Percentiles rank a stretch among this genome's conserved stretches.
Evolutionary conservation across 1,140 invertebrate species (phyloP).

Genomic region (Cydia pomonella): DNA sequence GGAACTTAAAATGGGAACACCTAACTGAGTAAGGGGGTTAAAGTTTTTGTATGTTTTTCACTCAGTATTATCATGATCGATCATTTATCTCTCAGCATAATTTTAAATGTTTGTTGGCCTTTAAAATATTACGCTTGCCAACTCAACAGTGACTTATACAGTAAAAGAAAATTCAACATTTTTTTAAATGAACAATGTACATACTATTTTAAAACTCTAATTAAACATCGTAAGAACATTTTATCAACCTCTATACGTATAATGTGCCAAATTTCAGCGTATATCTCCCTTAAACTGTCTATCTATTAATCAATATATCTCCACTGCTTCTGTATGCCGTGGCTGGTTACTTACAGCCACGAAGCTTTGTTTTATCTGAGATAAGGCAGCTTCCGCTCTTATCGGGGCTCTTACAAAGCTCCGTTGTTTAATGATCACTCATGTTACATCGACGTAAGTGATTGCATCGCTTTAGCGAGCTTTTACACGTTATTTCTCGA

Average conservation of each 20-base stretch:
- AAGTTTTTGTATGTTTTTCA: background rate
- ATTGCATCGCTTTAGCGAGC: constrained; percentile 26
- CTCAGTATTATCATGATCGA: background rate
- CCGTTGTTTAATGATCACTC: constrained; percentile 31
- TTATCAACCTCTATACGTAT: too few relatives aligned
- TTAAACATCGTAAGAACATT: too few relatives aligned
- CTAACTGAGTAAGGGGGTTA: background rate
- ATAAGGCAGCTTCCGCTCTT: constrained; percentile 32
- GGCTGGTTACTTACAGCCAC: constrained; percentile 15
- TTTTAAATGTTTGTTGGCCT: background rate
- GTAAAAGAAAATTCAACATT: too few relatives aligned
- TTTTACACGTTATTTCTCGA: background rate
- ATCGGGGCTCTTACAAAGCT: constrained; percentile 16
- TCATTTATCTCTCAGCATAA: background rate
- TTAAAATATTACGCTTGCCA: background rate
- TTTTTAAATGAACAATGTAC: too few relatives aligned
- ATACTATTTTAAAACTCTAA: too few relatives aligned
- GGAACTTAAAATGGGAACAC: background rate
- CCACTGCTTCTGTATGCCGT: background rate
- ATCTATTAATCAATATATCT: constrained; percentile 2
- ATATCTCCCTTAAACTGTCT: background rate
- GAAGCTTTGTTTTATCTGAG: constrained; percentile 30
- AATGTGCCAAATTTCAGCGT: background rate
- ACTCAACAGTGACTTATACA: background rate
- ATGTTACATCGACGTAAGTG: constrained; percentile 31